phyloP scores from a whole-genome alignment of 2,888 invertebrate species.

The Microctonus hyperodae region DNA sequence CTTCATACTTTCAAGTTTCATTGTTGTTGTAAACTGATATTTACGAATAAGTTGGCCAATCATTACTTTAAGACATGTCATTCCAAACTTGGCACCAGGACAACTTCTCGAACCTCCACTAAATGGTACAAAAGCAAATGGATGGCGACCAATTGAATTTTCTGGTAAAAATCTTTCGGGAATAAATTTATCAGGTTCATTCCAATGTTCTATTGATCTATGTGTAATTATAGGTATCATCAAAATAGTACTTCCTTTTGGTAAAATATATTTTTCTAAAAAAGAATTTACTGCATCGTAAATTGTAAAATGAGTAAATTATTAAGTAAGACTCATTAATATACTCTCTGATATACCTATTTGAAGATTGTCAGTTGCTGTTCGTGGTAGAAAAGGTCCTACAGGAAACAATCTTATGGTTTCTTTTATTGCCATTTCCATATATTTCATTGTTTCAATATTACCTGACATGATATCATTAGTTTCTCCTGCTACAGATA shows the following conservation, averaged over 20 bases:
- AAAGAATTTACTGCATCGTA: background rate
- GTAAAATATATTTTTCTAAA: constrained; percentile 41
- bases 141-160: constrained; percentile 41
- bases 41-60: constrained; percentile 41
- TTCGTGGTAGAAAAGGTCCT: background rate
- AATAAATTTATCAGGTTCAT: constrained; percentile 44
- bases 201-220: constrained; percentile 42
- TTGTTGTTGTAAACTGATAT: constrained; percentile 34
- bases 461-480: background rate
- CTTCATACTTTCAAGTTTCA: constrained; percentile 35
- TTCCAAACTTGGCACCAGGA: constrained; percentile 40
- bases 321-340: no score
- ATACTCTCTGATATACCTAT: constrained; percentile 2
- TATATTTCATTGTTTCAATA: background rate
- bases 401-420: constrained; percentile 19
- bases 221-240: constrained; percentile 42
- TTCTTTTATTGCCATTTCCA: constrained; percentile 12
- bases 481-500: background rate
- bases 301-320: no score
- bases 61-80: constrained; percentile 43
- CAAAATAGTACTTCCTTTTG: constrained; percentile 41
- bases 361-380: constrained; percentile 11
- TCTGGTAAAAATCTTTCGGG: constrained; percentile 46
- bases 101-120: constrained; percentile 41
- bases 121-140: constrained; percentile 43